Percentiles rank a stretch among this genome's conserved stretches.
phyloP scores from a whole-genome alignment of 2,113 vertebrate species.

The Potamarius usumacintae region DNA sequence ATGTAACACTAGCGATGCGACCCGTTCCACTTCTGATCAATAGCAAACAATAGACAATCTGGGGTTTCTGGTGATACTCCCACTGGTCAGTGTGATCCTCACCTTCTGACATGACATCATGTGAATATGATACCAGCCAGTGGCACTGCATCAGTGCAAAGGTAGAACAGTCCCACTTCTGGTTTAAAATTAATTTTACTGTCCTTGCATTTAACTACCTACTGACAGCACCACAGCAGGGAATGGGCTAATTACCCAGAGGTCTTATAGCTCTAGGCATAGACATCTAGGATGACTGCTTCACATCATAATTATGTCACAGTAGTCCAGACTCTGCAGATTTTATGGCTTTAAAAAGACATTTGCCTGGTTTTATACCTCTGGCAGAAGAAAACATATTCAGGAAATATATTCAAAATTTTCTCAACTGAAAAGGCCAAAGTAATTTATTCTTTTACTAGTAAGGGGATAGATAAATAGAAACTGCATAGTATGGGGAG shows the following conservation, averaged over 20 bases:
- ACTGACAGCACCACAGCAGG: slow-evolving; percentile 12
- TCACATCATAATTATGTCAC: neutral
- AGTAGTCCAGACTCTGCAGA: neutral
- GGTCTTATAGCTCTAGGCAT: neutral
- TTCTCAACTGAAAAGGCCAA: neutral
- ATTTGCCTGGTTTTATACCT: neutral
- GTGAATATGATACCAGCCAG: neutral
- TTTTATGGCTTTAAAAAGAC: neutral
- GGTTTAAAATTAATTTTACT: neutral
- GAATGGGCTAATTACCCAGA: neutral
- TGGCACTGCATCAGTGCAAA: neutral
- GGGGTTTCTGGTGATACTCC: too few species aligned
- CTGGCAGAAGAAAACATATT: neutral
- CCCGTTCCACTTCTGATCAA: too few species aligned
- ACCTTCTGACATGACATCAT: neutral
- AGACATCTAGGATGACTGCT: neutral
- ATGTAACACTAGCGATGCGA: too few species aligned
- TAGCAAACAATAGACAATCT: too few species aligned
- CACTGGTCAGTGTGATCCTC: too few species aligned
- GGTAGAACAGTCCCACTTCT: neutral
- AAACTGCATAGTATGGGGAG: neutral
- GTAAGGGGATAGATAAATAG: neutral
- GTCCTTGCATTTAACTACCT: neutral
- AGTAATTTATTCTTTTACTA: neutral
- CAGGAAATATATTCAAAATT: neutral